phyloP scores from a whole-genome alignment of 1,140 invertebrate species.

The Ips typographus region DNA sequence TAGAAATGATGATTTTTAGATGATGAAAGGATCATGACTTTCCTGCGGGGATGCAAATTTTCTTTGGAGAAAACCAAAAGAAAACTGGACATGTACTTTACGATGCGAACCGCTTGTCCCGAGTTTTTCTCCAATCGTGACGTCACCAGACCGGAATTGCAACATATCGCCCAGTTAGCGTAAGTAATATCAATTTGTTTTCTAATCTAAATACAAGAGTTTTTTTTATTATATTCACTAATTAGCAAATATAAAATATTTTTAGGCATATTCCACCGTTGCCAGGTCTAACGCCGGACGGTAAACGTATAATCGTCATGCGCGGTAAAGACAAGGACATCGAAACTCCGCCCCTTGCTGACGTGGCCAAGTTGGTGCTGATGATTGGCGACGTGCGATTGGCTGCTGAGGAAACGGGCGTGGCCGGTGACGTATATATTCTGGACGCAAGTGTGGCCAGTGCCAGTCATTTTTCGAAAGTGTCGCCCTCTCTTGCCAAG shows the following conservation, averaged over 20 bases:
- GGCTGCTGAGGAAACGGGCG: constrained; percentile 71
- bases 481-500: constrained; percentile 73
- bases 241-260: constrained; percentile 53
- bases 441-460: constrained; percentile 74
- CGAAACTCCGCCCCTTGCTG: constrained; percentile 61
- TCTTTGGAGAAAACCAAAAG: constrained; percentile 78
- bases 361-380: constrained; percentile 74
- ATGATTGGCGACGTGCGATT: constrained; percentile 83
- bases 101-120: constrained; percentile 78
- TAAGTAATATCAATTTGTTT: constrained; percentile 54
- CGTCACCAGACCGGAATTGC: constrained; percentile 67
- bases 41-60: constrained; percentile 80
- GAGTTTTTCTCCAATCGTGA: constrained; percentile 81
- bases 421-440: constrained; percentile 80
- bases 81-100: constrained; percentile 77
- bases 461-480: constrained; percentile 72
- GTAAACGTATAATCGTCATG: constrained; percentile 73
- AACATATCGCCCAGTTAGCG: constrained; percentile 69
- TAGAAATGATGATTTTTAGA: constrained; percentile 53
- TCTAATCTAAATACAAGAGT: background rate
- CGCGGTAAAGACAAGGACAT: constrained; percentile 63
- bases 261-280: constrained; percentile 72
- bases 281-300: constrained; percentile 75
- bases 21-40: constrained; percentile 72
- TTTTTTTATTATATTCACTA: constrained; percentile 46